Percentiles rank a stretch among this genome's conserved stretches.
These are phyloP conservation scores for Saiga tatarica DNA, from an alignment of 2,113 vertebrate genomes.

Conservation along the genomic window DNA sequence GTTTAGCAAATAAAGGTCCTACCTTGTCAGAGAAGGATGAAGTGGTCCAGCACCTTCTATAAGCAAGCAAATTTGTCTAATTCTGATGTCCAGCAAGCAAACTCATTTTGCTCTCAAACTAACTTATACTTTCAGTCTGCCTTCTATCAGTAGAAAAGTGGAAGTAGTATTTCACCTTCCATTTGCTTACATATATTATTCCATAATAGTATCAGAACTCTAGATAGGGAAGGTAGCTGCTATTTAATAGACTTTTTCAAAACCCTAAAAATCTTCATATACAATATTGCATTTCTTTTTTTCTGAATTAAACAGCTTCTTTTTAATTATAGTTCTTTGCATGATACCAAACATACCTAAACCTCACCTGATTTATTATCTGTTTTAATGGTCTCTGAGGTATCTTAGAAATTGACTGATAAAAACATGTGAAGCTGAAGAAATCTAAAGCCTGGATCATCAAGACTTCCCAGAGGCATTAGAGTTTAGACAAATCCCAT, in stretches of 20 bases:
- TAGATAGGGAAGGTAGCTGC: neutral
- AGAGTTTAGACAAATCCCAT: neutral
- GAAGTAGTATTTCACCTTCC: neutral
- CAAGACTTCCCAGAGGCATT: neutral
- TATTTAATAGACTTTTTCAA: neutral
- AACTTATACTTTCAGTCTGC: neutral
- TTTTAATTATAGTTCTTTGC: slow-evolving; percentile 28
- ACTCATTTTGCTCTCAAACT: neutral
- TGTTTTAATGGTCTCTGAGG: slow-evolving; percentile 12
- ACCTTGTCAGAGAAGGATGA: neutral
- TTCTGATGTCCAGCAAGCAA: neutral
- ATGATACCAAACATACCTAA: slow-evolving; percentile 17
- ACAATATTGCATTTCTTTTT: neutral
- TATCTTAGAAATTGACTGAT: neutral
- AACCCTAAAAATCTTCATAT: neutral
- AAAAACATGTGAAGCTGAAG: neutral
- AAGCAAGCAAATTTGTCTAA: neutral
- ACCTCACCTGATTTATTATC: slow-evolving; percentile 38
- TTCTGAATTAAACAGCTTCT: neutral
- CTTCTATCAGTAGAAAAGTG: neutral
- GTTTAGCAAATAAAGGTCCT: neutral
- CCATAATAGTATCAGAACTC: neutral
- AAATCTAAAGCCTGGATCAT: neutral
- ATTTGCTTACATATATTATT: neutral
- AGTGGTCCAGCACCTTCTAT: neutral